Base-by-base conservation (phyloP, 2,797 vertebrate species). In the Discoglossus pictus region DNA sequence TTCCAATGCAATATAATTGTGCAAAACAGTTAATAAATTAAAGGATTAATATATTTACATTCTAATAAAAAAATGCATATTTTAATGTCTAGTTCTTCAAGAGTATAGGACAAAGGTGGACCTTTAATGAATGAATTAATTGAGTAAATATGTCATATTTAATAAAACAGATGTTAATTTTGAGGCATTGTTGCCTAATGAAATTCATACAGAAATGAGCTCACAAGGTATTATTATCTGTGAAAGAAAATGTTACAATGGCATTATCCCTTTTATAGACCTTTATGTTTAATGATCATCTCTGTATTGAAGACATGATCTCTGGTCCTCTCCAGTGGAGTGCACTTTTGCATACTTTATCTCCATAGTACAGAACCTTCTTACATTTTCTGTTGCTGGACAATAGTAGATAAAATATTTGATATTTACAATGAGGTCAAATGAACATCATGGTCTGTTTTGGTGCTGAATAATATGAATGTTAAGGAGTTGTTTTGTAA, bases 361-460 rank as follows among this genome's bases (percentile, higher is more conserved):
- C 46, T 48, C 46, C 8, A 12, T 48, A 48, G 24, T 48, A 48
- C 46, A 48, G 46, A 48, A 48, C 23, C 46, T 48, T 12, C 23
- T 25, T 48, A 21, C 46, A n/a, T 48, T n/a, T 48, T 48, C 46
- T 48, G 46, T 48, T 25, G 46, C 46, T 24, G 46, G 46, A 48
- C 46, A 48, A 48, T 24, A 48, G 46, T 48, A 48, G 46, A 48
- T 48, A 48, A 48, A 48, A 48, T 48, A 48, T 48, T 48, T 48
- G 46, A 48, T 48, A 48, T 48, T 48, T 48, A 48, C 46, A 48
- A 23, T 23, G 25, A 48, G 46, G 46, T 48, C 46, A 48, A 48
- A 48, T 48, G 46, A 48, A 21, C 46, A 48, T 12, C 24, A 7
- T 48, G 46, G 46, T 48, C 6, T 17, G 21, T 23, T 48, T 48